These are phyloP conservation scores for Beaufortia kweichowensis DNA, from an alignment of 2,113 vertebrate genomes.

Conservation along the genomic window DNA sequence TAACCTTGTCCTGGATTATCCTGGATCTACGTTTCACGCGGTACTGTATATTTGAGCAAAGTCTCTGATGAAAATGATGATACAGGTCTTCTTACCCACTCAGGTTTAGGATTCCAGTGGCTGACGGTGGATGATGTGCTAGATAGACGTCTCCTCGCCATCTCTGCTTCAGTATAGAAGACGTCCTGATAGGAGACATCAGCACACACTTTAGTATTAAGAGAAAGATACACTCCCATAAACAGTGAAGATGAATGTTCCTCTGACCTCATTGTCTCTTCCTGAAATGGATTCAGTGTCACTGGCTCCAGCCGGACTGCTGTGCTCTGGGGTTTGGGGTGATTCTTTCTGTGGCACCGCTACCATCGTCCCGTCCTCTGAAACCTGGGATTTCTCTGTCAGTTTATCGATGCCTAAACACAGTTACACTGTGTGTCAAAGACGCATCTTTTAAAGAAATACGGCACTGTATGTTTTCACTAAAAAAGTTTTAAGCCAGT, in stretches of 20 bases:
- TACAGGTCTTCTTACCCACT: slow-evolving; percentile 82
- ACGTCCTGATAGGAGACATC: slow-evolving; percentile 73
- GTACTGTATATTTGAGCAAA: no score
- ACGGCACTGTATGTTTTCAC: no score
- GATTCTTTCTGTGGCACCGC: slow-evolving; percentile 77
- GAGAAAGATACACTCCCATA: no score
- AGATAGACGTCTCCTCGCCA: slow-evolving; percentile 82
- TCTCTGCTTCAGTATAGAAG: slow-evolving; percentile 78
- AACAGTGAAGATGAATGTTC: no score
- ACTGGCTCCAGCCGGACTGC: slow-evolving; percentile 63
- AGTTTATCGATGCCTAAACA: slow-evolving; percentile 91
- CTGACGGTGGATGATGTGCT: slow-evolving; percentile 74
- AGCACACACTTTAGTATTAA: not conserved
- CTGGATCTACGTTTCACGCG: no score
- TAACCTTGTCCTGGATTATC: no score
- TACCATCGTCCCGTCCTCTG: slow-evolving; percentile 93
- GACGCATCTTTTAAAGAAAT: not conserved
- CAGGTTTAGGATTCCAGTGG: slow-evolving; percentile 86
- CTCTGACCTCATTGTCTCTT: slow-evolving; percentile 75
- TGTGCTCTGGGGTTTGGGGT: slow-evolving; percentile 69
- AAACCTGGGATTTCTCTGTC: slow-evolving; percentile 96
- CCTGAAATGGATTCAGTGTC: slow-evolving; percentile 75
- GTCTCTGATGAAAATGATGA: not conserved
- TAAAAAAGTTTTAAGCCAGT: no score
- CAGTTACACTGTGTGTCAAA: not conserved